Conservation (phyloP, 2,888 invertebrate genomes). For the Cheilosia impressa region DNA sequence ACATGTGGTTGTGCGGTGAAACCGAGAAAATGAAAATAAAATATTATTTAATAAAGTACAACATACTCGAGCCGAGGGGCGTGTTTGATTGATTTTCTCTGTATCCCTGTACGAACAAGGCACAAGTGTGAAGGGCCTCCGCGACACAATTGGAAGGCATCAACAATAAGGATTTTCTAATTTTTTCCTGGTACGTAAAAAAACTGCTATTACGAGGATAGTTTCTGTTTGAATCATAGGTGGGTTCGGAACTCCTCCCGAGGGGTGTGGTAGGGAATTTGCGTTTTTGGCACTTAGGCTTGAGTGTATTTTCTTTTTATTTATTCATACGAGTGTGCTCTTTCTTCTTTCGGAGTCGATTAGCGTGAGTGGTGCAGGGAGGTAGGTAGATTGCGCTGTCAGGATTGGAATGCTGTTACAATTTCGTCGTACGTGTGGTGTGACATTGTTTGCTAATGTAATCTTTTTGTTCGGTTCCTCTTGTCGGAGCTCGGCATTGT, state of each 20-base stretch:
- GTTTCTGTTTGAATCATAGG: neutral
- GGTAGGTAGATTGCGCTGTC: neutral
- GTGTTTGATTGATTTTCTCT: constrained; percentile 60
- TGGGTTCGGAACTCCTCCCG: neutral
- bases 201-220: too few relatives aligned
- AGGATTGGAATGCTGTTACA: neutral
- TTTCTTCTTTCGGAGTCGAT: neutral
- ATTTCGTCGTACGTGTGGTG: constrained; percentile 3
- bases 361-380: neutral
- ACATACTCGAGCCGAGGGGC: constrained; percentile 20
- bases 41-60: constrained; percentile 2
- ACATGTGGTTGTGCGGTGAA: constrained; percentile 1
- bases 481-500: constrained; percentile 12
- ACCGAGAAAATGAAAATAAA: neutral
- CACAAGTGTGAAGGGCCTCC: neutral
- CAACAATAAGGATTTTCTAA: constrained; percentile 10
- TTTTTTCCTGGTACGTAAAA: constrained; percentile 9
- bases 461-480: neutral
- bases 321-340: too few relatives aligned
- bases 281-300: constrained; percentile 16
- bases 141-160: constrained; percentile 6
- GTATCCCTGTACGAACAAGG: constrained; percentile 2
- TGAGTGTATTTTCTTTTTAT: neutral
- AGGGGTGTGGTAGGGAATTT: constrained; percentile 10
- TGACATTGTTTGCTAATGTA: constrained; percentile 19